Conservation (phyloP, 2,113 vertebrate genomes). For the Aspiorhynchus laticeps region DNA sequence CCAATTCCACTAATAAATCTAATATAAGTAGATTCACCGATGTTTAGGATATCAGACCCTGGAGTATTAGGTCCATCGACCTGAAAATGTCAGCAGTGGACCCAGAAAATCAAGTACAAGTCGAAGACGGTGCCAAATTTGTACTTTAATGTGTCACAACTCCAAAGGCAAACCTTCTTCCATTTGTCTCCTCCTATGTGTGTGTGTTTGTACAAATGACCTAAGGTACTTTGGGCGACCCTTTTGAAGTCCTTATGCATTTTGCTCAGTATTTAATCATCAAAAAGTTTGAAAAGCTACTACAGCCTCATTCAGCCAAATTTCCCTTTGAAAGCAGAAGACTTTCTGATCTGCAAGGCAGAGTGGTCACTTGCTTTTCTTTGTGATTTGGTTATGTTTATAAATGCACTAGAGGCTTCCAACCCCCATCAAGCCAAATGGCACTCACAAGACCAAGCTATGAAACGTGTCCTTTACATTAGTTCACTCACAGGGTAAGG, state of each 20-base stretch:
- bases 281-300: background rate
- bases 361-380: background rate
- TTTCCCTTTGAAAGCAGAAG: background rate
- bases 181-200: background rate
- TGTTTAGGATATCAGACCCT: slow-evolving; percentile 16
- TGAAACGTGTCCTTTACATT: slow-evolving; percentile 59
- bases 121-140: slow-evolving; percentile 34
- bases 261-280: slow-evolving; percentile 32
- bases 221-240: background rate
- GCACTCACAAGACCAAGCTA: slow-evolving; percentile 64
- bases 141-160: background rate
- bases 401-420: slow-evolving; percentile 66
- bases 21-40: background rate
- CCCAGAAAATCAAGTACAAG: background rate
- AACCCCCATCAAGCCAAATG: slow-evolving; percentile 52
- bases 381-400: slow-evolving; percentile 45
- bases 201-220: slow-evolving; percentile 22
- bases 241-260: background rate
- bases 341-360: background rate
- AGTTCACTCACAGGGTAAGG: slow-evolving; percentile 42
- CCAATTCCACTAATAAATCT: background rate
- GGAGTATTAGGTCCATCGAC: slow-evolving; percentile 23
- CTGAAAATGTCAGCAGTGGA: background rate
- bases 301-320: slow-evolving; percentile 2
- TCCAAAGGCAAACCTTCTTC: slow-evolving; percentile 1